phyloP scores from a whole-genome alignment of 2,888 invertebrate genomes.

The Branchinecta sandiegonensis region DNA sequence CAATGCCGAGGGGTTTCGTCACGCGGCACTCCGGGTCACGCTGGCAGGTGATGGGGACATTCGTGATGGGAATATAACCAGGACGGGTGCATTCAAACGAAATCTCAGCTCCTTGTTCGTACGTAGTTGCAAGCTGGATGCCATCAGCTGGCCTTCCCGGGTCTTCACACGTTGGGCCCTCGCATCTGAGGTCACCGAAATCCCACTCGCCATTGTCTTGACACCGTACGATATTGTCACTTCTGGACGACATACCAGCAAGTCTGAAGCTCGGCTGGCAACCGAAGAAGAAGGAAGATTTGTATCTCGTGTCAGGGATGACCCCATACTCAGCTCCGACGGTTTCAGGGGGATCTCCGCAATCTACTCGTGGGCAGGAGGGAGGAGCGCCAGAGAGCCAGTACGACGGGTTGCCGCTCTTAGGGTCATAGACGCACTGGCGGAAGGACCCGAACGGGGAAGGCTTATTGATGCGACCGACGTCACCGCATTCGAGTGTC shows the following conservation, averaged over 20 bases:
- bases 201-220: conserved; percentile 90
- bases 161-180: conserved; percentile 92
- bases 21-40: conserved; percentile 87
- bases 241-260: conserved; percentile 76
- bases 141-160: conserved; percentile 89
- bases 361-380: conserved; percentile 73
- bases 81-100: conserved; percentile 76
- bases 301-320: conserved; percentile 70
- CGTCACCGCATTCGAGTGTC: conserved; percentile 60
- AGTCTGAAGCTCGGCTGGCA: conserved; percentile 90
- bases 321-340: conserved; percentile 88
- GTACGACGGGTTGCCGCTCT: conserved; percentile 70
- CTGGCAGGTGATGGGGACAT: conserved; percentile 73
- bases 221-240: conserved; percentile 82
- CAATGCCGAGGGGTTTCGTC: conserved; percentile 73
- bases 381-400: conserved; percentile 77
- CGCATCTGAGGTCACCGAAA: conserved; percentile 86
- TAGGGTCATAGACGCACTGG: conserved; percentile 91
- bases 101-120: conserved; percentile 62
- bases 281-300: conserved; percentile 87
- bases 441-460: conserved; percentile 71
- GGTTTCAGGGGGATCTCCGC: conserved; percentile 77
- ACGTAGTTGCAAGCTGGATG: conserved; percentile 54
- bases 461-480: conserved; percentile 60
- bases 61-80: conserved; percentile 82